Base-by-base conservation (phyloP, 2,113 vertebrate genomes). In the Syngnathus scovelli region DNA sequence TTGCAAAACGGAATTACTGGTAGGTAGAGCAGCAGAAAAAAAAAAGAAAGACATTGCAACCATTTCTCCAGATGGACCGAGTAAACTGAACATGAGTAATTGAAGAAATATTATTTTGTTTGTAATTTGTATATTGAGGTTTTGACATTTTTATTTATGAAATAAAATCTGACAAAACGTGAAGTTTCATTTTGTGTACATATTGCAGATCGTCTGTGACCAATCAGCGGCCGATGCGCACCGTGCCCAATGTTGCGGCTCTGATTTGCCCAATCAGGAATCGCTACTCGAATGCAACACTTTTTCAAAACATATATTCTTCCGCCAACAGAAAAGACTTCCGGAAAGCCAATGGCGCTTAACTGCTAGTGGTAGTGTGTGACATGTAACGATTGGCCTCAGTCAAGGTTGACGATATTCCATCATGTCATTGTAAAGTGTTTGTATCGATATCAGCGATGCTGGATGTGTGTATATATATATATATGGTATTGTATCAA, bases 121-220 rank as follows among this genome's bases (percentile, higher is more conserved):
- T 44, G 15, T 21, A 21, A 61, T 61, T n/a, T 61, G 19, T 38
- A n/a, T 19, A 36, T 58, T 33, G 33, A 36, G 4, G 16, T 18
- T 37, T 59, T 44, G 11, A 23, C 7, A 12, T 44, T 46, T 62
- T 44, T 16, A 44, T 62, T 36, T 23, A 62, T 62, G 7, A 44
- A 44, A 44, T 21, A 64, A 64, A 64, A 13, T 21, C 2, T 63
- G 5, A 27, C 27, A 33, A 33, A 33, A 33, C 2, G 27, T 33
- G 27, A 33, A 33, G 3, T 33, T 33, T 33, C 27, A 33, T 33
- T 33, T 33, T 3, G 27, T 33, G 27, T 33, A 33, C 95, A 95
- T 95, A 98, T 96, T 98, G 96, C 96, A 93, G 96, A 92, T 95
- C 90, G 80, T 3, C 69, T 7, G 74, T 78, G 70, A 19, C 96